Evolutionary conservation across 2,797 vertebrate genomes (phyloP), one percentile per base, ranked within the genome.

Genomic region (Alfaro cultratus): DNA sequence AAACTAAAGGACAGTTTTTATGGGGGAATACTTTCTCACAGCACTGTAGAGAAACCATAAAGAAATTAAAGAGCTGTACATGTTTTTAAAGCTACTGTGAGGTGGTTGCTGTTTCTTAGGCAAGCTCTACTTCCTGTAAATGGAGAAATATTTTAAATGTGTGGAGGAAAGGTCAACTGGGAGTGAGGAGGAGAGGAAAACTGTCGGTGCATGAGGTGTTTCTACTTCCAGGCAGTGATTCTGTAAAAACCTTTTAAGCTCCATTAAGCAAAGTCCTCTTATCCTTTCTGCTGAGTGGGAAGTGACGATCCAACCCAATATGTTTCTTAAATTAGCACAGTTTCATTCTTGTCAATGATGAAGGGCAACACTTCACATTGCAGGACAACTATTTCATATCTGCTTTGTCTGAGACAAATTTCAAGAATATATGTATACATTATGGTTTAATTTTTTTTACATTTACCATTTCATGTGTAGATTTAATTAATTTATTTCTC

Each of bases 201-300:
- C 16, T 41, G 70, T 47, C 70, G 51, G 36, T 49, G 41, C 29
- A 43, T 36, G 46, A 70, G 43, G 12, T 64, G 36, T 29, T 73
- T 74, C 79, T 74, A 89, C 84, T 94, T 93, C 83, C 93, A 77
- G 87, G 85, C 88, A 86, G 83, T 5, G 53, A 75, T 78, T 85
- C 49, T 75, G 36, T 82, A 78, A 82, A 89, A 92, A 91, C 84
- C 87, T 87, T 89, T 93, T 92, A 93, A 83, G 67, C 81, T 74
- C 83, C 87, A 89, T 92, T 91, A 85, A 85, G 86, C 45, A 85
- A 90, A 76, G 80, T 72, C 6, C 34, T 83, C 76, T 79, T 77
- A 76, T 88, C 83, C 77, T 79, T 83, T 83, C 85, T 88, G 75
- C 71, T 4, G 47, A 82, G 81, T 79, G 88, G 78, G 82, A 78